These are phyloP conservation scores for Gastrophysa polygoni DNA, from an alignment of 2,888 invertebrate genomes.

Conservation along the genomic window DNA sequence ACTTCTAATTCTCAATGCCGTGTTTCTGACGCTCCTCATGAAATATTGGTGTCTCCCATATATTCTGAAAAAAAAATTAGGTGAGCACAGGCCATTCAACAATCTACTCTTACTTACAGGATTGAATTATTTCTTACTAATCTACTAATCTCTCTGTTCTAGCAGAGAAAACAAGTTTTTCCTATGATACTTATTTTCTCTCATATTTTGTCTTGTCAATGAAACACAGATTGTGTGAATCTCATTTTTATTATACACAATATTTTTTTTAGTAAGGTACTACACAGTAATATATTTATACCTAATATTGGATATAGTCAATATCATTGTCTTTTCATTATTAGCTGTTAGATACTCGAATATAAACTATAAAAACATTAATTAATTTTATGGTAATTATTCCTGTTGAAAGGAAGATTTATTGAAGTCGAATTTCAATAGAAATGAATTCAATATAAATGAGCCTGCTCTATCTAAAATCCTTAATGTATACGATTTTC, in stretches of 20 bases:
- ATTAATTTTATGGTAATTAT: not conserved
- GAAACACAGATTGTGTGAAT: constrained; percentile 1
- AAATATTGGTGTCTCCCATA: not conserved
- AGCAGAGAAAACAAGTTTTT: too few species aligned
- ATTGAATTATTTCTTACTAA: too few species aligned
- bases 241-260: not conserved
- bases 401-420: not conserved
- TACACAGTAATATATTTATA: not conserved
- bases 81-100: not conserved
- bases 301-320: not conserved
- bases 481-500: too few species aligned
- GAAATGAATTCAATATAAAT: too few species aligned
- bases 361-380: not conserved
- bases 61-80: not conserved
- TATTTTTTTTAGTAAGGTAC: not conserved
- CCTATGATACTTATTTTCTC: too few species aligned
- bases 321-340: not conserved
- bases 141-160: too few species aligned
- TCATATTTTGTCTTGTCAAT: too few species aligned
- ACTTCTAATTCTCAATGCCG: not conserved
- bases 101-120: too few species aligned
- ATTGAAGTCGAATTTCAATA: not conserved
- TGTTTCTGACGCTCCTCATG: not conserved
- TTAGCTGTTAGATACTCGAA: not conserved
- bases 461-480: too few species aligned